These are phyloP conservation scores for Hyla sarda DNA, from an alignment of 2,113 vertebrate species.

Conservation along the genomic window DNA sequence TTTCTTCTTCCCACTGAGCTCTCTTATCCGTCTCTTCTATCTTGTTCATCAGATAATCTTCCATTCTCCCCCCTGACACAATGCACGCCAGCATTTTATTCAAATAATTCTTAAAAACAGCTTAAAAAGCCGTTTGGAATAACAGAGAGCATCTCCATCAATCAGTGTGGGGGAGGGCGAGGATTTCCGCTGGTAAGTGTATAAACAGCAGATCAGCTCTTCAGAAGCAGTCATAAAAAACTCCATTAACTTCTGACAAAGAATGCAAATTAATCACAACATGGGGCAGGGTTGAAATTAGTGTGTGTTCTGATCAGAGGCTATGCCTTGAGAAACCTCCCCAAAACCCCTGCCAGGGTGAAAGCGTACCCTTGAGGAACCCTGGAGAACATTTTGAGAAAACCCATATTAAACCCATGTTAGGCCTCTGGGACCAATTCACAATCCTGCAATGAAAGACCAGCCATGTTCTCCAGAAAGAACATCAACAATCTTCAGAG, in stretches of 20 bases:
- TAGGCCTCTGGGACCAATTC: background rate
- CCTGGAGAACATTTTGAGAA: slow-evolving; percentile 2
- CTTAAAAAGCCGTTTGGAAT: slow-evolving; percentile 88
- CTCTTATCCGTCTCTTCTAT: slow-evolving; percentile 74
- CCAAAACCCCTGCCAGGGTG: slow-evolving; percentile 11
- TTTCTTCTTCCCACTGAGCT: slow-evolving; percentile 66
- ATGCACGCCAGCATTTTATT: slow-evolving; percentile 84
- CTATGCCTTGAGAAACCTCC: slow-evolving; percentile 76
- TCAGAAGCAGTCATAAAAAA: slow-evolving; percentile 96
- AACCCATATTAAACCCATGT: slow-evolving; percentile 27
- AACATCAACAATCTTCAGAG: background rate
- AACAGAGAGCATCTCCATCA: slow-evolving; percentile 85
- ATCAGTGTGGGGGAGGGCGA: slow-evolving; percentile 80
- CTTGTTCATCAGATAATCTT: slow-evolving; percentile 78
- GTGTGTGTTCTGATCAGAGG: slow-evolving; percentile 96
- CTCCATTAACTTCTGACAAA: slow-evolving; percentile 99
- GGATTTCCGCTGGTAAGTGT: slow-evolving; percentile 97
- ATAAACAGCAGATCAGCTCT: slow-evolving; percentile 99
- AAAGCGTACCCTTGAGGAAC: slow-evolving; percentile 33
- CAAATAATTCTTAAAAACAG: slow-evolving; percentile 91
- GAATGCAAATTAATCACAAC: slow-evolving; percentile 99
- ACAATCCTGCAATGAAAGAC: slow-evolving; percentile 14
- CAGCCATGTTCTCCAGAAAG: background rate
- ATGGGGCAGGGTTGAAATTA: slow-evolving; percentile 98
- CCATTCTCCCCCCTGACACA: slow-evolving; percentile 70